Evolutionary conservation across 1,140 invertebrate species (phyloP).

Genomic region (Nixonia krombeini): DNA sequence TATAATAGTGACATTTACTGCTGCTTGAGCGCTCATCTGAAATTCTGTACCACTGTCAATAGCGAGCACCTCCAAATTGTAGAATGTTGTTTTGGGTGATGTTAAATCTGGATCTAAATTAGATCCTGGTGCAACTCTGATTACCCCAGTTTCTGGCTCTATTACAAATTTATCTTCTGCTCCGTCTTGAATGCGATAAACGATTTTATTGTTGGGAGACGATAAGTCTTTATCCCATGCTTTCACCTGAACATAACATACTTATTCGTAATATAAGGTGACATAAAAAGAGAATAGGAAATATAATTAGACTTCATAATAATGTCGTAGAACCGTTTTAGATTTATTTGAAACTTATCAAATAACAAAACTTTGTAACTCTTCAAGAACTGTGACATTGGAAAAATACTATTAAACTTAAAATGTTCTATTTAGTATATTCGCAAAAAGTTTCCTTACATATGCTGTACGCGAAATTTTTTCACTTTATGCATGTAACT

Average conservation of each 20-base stretch:
- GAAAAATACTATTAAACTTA: no score
- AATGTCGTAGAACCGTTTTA: no score
- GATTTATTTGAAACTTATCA: slow-evolving; percentile 11
- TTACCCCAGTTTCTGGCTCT: slow-evolving; percentile 83
- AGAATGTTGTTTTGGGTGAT: slow-evolving; percentile 79
- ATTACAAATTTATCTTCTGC: slow-evolving; percentile 94
- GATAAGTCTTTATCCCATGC: slow-evolving; percentile 89
- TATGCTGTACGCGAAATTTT: no score
- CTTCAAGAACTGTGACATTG: no score
- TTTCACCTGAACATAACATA: slow-evolving; percentile 74
- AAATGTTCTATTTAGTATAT: no score
- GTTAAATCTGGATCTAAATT: slow-evolving; percentile 91
- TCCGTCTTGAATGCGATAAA: slow-evolving; percentile 89
- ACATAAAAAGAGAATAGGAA: not conserved
- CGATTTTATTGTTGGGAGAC: slow-evolving; percentile 86
- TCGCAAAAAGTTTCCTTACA: no score
- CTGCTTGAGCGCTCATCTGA: slow-evolving; percentile 79
- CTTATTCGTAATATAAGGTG: not conserved
- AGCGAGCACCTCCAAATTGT: slow-evolving; percentile 81
- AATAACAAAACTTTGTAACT: no score
- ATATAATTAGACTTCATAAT: no score
- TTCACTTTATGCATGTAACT: no score
- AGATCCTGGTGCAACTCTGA: slow-evolving; percentile 89
- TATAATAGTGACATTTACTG: slow-evolving; percentile 87
- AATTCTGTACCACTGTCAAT: slow-evolving; percentile 90